phyloP scores from a whole-genome alignment of 92 coral and sea anemone genomes.

The Pocillopora grandis region DNA sequence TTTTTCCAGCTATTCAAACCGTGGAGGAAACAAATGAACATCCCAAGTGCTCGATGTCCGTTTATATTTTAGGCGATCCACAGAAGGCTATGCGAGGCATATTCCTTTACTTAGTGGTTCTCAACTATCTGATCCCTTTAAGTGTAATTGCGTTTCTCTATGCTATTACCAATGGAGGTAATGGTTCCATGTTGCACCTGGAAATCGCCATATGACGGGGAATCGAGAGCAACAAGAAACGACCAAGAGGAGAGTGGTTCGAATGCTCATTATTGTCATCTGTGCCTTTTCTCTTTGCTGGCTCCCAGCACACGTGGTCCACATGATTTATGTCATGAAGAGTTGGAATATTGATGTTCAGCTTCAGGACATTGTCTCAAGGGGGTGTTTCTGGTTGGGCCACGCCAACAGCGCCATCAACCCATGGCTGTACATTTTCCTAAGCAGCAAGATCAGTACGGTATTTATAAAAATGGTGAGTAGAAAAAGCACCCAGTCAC shows the following conservation, averaged over 20 bases:
- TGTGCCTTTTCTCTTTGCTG: background rate
- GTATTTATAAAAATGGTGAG: slow-evolving; percentile 29
- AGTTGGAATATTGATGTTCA: too few species aligned
- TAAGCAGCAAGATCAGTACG: slow-evolving; percentile 50
- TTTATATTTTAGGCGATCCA: background rate
- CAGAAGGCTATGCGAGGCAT: background rate
- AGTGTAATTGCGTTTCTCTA: slow-evolving; percentile 1
- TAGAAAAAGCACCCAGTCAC: background rate
- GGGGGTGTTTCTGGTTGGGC: slow-evolving; percentile 41
- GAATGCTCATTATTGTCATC: background rate
- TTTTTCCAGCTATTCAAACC: background rate
- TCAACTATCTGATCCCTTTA: slow-evolving; percentile 11
- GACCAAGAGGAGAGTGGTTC: slow-evolving; percentile 4
- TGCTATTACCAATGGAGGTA: background rate
- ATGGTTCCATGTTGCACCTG: slow-evolving; percentile 25
- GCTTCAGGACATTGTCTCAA: background rate
- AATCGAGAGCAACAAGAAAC: background rate
- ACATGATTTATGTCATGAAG: background rate
- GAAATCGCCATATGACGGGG: background rate
- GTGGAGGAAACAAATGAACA: background rate
- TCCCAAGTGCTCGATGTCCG: rapidly evolving
- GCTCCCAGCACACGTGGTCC: slow-evolving; percentile 35
- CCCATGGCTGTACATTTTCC: slow-evolving; percentile 57
- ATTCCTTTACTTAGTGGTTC: background rate
- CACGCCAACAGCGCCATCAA: slow-evolving; percentile 65